These are phyloP conservation scores for Silurus lanzhouensis DNA, from an alignment of 2,797 vertebrate species.

Conservation along the genomic window DNA sequence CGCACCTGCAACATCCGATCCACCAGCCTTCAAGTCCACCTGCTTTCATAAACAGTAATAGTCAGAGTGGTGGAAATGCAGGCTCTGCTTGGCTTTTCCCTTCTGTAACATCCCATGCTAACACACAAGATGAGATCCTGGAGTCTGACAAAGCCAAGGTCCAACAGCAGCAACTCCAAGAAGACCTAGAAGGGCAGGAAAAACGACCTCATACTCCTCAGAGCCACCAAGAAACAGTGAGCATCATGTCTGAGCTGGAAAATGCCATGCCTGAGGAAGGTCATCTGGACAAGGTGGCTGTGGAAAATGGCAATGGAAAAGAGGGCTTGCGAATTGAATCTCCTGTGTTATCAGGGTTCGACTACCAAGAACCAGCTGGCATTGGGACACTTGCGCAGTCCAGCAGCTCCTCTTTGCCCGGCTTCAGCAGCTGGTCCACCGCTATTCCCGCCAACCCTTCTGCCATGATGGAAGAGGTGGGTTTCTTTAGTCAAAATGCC, in stretches of 20 bases:
- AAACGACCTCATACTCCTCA: conserved; percentile 80
- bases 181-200: conserved; percentile 83
- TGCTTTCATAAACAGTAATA: conserved; percentile 95
- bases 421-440: conserved; percentile 98
- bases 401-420: conserved; percentile 88
- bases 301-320: conserved; percentile 87
- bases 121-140: conserved; percentile 99
- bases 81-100: conserved; percentile 97
- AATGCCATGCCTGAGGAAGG: conserved; percentile 87
- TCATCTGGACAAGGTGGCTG: conserved; percentile 84
- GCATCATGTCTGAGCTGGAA: conserved; percentile 88
- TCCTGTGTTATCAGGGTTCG: conserved; percentile 91
- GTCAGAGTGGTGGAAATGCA: conserved; percentile 90
- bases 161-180: conserved; percentile 85
- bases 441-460: conserved; percentile 94
- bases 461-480: conserved; percentile 92
- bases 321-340: conserved; percentile 96
- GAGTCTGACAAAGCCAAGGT: conserved; percentile 95
- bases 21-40: conserved; percentile 92
- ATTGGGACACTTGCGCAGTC: conserved; percentile 88
- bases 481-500: conserved; percentile 91
- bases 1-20: conserved; percentile 95
- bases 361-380: conserved; percentile 93
- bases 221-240: conserved; percentile 85
- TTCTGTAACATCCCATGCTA: conserved; percentile 90